These are phyloP conservation scores for Nasonovia ribisnigri DNA, from an alignment of 2,888 invertebrate genomes.

Conservation along the genomic window DNA sequence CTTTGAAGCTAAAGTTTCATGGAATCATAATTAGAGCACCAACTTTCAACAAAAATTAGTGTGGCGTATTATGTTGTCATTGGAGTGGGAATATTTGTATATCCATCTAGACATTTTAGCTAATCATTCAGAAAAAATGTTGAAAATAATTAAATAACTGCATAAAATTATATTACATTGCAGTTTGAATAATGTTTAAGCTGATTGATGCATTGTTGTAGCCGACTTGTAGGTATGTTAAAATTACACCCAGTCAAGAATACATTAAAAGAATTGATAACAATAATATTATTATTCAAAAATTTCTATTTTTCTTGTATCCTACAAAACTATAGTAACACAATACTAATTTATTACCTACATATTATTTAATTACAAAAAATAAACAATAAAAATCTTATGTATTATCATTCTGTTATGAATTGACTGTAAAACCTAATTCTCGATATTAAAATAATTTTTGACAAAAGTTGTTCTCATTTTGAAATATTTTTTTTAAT, in stretches of 20 bases:
- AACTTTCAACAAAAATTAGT: neutral
- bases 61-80: neutral
- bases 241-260: neutral
- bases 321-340: neutral
- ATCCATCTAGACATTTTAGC: neutral
- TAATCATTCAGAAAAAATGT: neutral
- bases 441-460: conserved; percentile 27
- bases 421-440: neutral
- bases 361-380: too few relatives aligned
- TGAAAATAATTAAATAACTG: neutral
- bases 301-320: neutral
- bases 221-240: too few relatives aligned
- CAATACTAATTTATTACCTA: neutral
- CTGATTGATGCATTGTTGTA: neutral
- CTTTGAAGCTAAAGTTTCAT: conserved; percentile 41
- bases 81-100: neutral
- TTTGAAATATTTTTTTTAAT: conserved; percentile 18
- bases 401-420: neutral
- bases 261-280: neutral
- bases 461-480: neutral
- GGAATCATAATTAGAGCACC: conserved; percentile 32
- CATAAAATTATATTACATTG: neutral
- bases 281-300: neutral
- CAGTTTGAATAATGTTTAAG: neutral
- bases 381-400: too few relatives aligned